phyloP scores from a whole-genome alignment of 1,140 invertebrate species.

The Tigriopus japonicus region DNA sequence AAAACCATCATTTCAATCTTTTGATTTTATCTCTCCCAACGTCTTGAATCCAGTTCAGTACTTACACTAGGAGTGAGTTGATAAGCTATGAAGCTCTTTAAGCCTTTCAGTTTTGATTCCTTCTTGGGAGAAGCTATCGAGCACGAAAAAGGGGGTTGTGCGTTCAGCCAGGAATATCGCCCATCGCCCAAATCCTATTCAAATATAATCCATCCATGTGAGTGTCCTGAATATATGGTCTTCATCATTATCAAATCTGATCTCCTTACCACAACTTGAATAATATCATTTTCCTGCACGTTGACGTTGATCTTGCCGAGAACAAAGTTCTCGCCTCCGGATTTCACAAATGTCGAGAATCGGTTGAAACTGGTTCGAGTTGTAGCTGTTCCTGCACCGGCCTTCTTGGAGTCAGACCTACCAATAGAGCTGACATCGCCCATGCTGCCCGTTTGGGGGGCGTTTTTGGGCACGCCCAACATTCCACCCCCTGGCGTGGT shows the following conservation, averaged over 20 bases:
- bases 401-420: not conserved
- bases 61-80: constrained; percentile 71
- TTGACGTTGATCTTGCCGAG: constrained; percentile 50
- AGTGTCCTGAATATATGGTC: not conserved
- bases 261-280: constrained; percentile 41
- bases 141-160: constrained; percentile 49
- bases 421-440: constrained; percentile 20
- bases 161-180: not conserved
- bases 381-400: not conserved
- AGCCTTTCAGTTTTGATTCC: constrained; percentile 85
- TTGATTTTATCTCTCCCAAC: constrained; percentile 4
- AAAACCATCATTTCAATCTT: constrained; percentile 5
- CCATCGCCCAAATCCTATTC: constrained; percentile 7
- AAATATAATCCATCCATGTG: not conserved
- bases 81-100: constrained; percentile 94
- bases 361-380: constrained; percentile 51
- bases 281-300: constrained; percentile 52
- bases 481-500: constrained; percentile 5
- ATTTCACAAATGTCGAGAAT: constrained; percentile 81
- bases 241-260: not conserved
- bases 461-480: constrained; percentile 5
- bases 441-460: constrained; percentile 13
- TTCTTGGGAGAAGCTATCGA: constrained; percentile 85
- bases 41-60: constrained; percentile 18
- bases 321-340: constrained; percentile 75